A percentile compares a stretch with the other conserved stretches of the same genome.
These are phyloP conservation scores for Asarcornis scutulata DNA, from an alignment of 2,113 vertebrate species.

Conservation along the genomic window DNA sequence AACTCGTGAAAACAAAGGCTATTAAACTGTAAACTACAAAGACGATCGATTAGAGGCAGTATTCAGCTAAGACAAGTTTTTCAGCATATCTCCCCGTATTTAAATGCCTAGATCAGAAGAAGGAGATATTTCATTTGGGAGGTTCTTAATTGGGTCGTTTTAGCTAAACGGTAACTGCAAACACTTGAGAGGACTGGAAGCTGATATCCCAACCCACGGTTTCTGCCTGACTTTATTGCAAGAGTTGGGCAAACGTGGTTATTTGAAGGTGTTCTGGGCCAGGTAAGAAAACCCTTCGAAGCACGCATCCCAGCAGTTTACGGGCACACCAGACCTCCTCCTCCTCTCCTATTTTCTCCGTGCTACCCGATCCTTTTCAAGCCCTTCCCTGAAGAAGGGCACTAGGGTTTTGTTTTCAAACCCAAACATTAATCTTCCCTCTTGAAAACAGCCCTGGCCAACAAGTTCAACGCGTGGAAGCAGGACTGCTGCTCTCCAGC, in stretches of 20 bases:
- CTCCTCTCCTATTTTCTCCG: not conserved
- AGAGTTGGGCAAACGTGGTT: not conserved
- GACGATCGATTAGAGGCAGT: conserved; percentile 44
- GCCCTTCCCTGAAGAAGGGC: not conserved
- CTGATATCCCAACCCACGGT: not conserved
- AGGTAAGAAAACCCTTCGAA: not conserved
- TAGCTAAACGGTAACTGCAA: not conserved
- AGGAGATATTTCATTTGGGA: not conserved
- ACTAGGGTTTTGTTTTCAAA: not conserved
- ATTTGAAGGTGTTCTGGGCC: not conserved
- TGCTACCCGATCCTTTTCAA: not conserved
- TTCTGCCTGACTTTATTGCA: not conserved
- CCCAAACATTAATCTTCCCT: not conserved
- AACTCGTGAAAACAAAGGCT: conserved; percentile 56
- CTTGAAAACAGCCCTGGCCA: not conserved
- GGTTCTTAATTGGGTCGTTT: conserved; percentile 26
- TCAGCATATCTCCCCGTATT: conserved; percentile 32
- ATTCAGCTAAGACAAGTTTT: conserved; percentile 41
- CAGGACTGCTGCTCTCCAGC: not conserved
- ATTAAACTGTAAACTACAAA: conserved; percentile 63
- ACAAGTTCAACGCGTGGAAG: not conserved
- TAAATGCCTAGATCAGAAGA: not conserved
- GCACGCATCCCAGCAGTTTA: not conserved
- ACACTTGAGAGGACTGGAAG: not conserved
- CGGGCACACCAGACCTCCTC: not conserved